phyloP scores from a whole-genome alignment of 35 echinoderm and acorn worm species.

The Acanthaster planci region DNA sequence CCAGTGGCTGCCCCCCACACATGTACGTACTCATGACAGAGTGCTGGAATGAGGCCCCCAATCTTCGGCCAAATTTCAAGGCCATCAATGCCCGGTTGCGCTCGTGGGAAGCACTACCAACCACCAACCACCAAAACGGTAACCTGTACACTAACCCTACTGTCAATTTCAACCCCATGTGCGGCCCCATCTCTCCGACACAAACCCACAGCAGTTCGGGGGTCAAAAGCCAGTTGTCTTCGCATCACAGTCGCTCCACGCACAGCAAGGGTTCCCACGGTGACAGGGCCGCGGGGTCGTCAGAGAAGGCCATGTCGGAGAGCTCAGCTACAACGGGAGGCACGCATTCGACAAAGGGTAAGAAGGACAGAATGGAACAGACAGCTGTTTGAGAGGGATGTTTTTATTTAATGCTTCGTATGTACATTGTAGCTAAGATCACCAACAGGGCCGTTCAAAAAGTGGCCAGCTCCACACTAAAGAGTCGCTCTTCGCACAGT shows the following conservation, averaged over 20 bases:
- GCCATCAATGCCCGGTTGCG: slow-evolving; percentile 64
- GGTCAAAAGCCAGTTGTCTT: slow-evolving; percentile 51
- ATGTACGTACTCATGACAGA: slow-evolving; percentile 98
- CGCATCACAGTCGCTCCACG: slow-evolving; percentile 47
- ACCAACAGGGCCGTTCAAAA: no score
- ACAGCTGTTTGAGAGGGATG: slow-evolving; percentile 52
- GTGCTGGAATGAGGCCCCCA: slow-evolving; percentile 87
- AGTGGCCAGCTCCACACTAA: no score
- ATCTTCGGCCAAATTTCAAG: slow-evolving; percentile 74
- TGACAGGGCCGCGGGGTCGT: slow-evolving; percentile 7
- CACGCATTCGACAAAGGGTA: slow-evolving; percentile 55
- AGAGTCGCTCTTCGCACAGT: no score
- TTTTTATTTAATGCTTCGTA: no score
- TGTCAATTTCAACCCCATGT: slow-evolving; percentile 64
- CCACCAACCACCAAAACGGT: slow-evolving; percentile 68
- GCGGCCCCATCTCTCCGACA: slow-evolving; percentile 56
- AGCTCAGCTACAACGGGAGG: slow-evolving; percentile 48
- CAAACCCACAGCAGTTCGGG: slow-evolving; percentile 72
- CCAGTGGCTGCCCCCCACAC: slow-evolving; percentile 79
- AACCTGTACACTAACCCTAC: slow-evolving; percentile 73
- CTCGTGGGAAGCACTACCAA: slow-evolving; percentile 77
- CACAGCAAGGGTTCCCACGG: slow-evolving; percentile 42
- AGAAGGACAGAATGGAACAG: slow-evolving; percentile 50
- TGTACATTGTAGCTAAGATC: no score
- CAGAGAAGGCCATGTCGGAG: slow-evolving; percentile 67